Evolutionary conservation across 1,140 invertebrate species (phyloP).

Genomic region (Drosophila busckii): DNA sequence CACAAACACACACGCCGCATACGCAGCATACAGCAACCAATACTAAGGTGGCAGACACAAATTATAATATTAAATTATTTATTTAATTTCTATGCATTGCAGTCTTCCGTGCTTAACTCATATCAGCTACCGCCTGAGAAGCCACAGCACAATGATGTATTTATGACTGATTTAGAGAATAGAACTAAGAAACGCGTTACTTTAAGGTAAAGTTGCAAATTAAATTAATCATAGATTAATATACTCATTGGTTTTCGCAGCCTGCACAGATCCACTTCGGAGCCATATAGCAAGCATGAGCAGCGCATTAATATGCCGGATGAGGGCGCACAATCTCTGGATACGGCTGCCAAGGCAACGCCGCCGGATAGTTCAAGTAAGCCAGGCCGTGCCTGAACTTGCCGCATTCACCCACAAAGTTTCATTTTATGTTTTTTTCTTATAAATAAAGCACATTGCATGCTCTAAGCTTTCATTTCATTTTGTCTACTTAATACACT

Average conservation of each 20-base stretch:
- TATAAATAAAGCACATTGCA: conserved; percentile 20
- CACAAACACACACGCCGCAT: conserved; percentile 60
- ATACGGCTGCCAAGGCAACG: conserved; percentile 57
- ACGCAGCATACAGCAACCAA: conserved; percentile 70
- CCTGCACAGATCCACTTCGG: conserved; percentile 70
- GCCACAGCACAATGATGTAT: conserved; percentile 79
- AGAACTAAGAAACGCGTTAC: conserved; percentile 91
- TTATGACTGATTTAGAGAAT: conserved; percentile 89
- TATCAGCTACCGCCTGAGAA: conserved; percentile 71
- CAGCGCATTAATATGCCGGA: conserved; percentile 66
- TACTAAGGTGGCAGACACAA: conserved; percentile 46
- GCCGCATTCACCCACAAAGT: conserved; percentile 11
- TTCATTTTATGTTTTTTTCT: conserved; percentile 16
- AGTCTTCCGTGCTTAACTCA: conserved; percentile 89
- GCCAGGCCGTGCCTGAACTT: conserved; percentile 34
- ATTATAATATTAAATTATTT: neutral
- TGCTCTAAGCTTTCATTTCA: too few relatives aligned
- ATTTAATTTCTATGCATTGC: conserved; percentile 80
- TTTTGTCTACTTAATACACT: conserved; percentile 9
- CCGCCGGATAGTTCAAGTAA: conserved; percentile 75
- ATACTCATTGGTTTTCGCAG: conserved; percentile 10
- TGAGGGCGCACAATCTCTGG: conserved; percentile 62
- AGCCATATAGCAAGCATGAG: conserved; percentile 68
- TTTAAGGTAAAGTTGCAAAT: conserved; percentile 81
- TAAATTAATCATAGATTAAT: neutral